Percentiles rank a stretch among this genome's conserved stretches.
phyloP scores from a whole-genome alignment of 2,888 invertebrate species.

The Aquatica leii region DNA sequence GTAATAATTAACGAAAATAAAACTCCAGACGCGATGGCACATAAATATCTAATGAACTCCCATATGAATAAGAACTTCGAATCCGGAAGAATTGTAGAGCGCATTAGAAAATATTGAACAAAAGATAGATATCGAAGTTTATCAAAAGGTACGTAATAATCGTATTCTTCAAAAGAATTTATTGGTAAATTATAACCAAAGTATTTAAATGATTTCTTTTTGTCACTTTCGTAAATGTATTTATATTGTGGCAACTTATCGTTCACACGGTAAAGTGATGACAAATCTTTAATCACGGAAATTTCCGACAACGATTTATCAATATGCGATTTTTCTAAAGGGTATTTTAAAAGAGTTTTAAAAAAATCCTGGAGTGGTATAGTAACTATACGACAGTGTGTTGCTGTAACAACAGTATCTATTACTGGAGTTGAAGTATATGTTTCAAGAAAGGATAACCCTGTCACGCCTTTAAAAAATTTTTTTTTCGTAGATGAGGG shows the following conservation, averaged over 20 bases:
- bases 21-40: constrained; percentile 26
- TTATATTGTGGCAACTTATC: no score
- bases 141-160: constrained; percentile 42
- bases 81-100: constrained; percentile 36
- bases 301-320: neutral
- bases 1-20: constrained; percentile 18
- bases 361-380: constrained; percentile 12
- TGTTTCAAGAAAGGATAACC: constrained; percentile 16
- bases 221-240: no score
- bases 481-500: neutral
- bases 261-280: no score
- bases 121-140: constrained; percentile 26
- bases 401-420: constrained; percentile 22
- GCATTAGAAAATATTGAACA: constrained; percentile 30
- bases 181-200: constrained; percentile 29
- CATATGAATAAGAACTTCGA: constrained; percentile 38
- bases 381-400: constrained; percentile 26
- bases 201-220: constrained; percentile 12
- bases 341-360: constrained; percentile 4
- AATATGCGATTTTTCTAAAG: neutral
- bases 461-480: neutral
- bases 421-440: constrained; percentile 13
- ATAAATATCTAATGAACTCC: constrained; percentile 33
- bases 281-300: no score
- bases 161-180: constrained; percentile 39